Conservation (phyloP, 2,797 vertebrate genomes). For the Hydrocynus forskahlii region DNA sequence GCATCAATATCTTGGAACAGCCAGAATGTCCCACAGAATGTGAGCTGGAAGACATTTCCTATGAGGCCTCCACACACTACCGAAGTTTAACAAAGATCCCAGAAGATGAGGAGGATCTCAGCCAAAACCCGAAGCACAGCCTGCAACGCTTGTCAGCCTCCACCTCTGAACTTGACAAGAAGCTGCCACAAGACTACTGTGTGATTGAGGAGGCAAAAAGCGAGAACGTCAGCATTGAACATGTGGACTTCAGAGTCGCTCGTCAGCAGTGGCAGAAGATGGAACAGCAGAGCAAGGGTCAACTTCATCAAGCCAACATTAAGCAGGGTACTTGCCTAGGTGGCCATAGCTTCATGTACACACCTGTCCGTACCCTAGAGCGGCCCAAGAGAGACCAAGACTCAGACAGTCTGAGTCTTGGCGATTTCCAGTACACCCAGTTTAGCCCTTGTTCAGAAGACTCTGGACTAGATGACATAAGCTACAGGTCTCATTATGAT, state of each 20-base stretch:
- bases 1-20: constrained; percentile 69
- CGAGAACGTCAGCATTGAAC: constrained; percentile 81
- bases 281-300: constrained; percentile 78
- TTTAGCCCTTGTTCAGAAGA: constrained; percentile 83
- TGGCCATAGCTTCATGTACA: constrained; percentile 80
- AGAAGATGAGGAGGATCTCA: constrained; percentile 75
- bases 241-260: constrained; percentile 79
- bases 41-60: constrained; percentile 67
- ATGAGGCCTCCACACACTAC: constrained; percentile 50
- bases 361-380: constrained; percentile 77
- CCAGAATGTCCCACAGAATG: constrained; percentile 64
- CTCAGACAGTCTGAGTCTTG: constrained; percentile 70
- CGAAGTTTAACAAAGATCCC: constrained; percentile 78
- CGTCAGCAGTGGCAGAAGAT: constrained; percentile 82
- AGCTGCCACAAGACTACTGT: constrained; percentile 79
- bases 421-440: constrained; percentile 74
- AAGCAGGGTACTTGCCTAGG: constrained; percentile 67
- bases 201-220: constrained; percentile 82
- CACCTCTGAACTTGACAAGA: constrained; percentile 71
- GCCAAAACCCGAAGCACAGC: constrained; percentile 52
- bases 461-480: constrained; percentile 80
- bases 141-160: constrained; percentile 56
- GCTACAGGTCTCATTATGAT: constrained; percentile 77
- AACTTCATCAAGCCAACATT: constrained; percentile 62
- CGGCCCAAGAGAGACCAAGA: constrained; percentile 69